Conservation (phyloP, 2,113 vertebrate genomes). For the Taxidea taxus region DNA sequence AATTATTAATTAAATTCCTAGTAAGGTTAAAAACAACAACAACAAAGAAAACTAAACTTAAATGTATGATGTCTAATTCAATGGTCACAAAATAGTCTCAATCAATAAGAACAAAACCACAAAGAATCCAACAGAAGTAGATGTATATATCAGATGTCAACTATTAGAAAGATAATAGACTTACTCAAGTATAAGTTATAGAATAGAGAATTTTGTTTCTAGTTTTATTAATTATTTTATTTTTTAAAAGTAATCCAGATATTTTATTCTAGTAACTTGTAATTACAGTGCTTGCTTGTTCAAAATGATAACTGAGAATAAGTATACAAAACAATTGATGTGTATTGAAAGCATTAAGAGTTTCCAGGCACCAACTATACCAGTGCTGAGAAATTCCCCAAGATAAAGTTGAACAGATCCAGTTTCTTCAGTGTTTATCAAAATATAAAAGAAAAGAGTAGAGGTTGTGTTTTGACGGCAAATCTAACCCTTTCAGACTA, state of each 20-base stretch:
- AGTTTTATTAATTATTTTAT: not conserved
- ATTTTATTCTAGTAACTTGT: slow-evolving; percentile 92
- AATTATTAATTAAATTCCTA: not conserved
- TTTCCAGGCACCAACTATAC: slow-evolving; percentile 88
- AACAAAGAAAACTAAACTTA: not conserved
- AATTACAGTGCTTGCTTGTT: slow-evolving; percentile 94
- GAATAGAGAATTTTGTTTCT: too few species aligned
- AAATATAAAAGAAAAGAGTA: slow-evolving; percentile 85
- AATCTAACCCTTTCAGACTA: slow-evolving; percentile 87
- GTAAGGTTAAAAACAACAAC: not conserved
- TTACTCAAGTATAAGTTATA: too few species aligned
- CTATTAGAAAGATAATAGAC: not conserved
- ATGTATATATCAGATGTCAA: not conserved
- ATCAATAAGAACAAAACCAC: not conserved
- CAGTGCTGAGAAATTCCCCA: slow-evolving; percentile 86
- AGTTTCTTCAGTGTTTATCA: slow-evolving; percentile 89
- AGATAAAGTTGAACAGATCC: slow-evolving; percentile 86
- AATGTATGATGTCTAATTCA: not conserved
- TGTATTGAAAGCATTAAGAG: slow-evolving; percentile 88
- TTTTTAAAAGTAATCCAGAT: slow-evolving; percentile 84
- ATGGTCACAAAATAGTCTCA: not conserved
- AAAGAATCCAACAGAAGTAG: not conserved
- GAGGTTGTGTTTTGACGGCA: slow-evolving; percentile 84
- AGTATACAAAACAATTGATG: slow-evolving; percentile 92
- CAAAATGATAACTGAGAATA: slow-evolving; percentile 90